Evolutionary conservation across 2,888 invertebrate species (phyloP).

Genomic region (Galerucella pusilla): DNA sequence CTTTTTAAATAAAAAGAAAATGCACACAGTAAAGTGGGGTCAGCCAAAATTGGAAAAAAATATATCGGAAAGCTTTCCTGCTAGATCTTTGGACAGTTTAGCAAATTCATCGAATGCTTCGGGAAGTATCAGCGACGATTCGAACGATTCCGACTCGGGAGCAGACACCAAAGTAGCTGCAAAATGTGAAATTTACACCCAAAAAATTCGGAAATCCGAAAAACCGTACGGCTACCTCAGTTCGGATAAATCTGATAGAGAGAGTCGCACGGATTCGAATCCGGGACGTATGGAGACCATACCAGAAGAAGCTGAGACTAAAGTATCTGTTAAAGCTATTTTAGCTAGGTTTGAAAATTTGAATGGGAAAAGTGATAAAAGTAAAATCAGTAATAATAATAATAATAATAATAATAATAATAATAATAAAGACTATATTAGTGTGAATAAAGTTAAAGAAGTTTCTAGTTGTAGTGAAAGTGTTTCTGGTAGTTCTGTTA

Average conservation of each 20-base stretch:
- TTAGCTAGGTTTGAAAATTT: conserved; percentile 80
- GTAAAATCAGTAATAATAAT: conserved; percentile 25
- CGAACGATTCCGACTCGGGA: conserved; percentile 73
- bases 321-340: conserved; percentile 85
- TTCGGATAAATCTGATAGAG: conserved; percentile 49
- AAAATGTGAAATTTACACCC: conserved; percentile 55
- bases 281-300: conserved; percentile 79
- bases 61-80: conserved; percentile 56
- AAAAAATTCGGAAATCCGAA: conserved; percentile 51
- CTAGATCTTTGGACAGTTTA: conserved; percentile 75
- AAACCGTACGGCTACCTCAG: conserved; percentile 54
- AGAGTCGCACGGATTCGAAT: conserved; percentile 45
- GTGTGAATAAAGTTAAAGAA: conserved; percentile 38
- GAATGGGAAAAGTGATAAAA: conserved; percentile 59
- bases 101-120: conserved; percentile 77
- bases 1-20: conserved; percentile 37
- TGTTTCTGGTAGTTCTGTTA: conserved; percentile 33
- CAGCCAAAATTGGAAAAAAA: conserved; percentile 44
- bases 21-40: conserved; percentile 54
- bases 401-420: conserved; percentile 34
- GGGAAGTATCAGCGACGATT: conserved; percentile 72
- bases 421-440: conserved; percentile 37
- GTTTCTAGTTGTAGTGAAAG: conserved; percentile 31
- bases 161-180: conserved; percentile 67
- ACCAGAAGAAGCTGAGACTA: conserved; percentile 83